Evolutionary conservation across 2,113 vertebrate genomes (phyloP).

Genomic region (Calyptommatus sinebrachiatus): DNA sequence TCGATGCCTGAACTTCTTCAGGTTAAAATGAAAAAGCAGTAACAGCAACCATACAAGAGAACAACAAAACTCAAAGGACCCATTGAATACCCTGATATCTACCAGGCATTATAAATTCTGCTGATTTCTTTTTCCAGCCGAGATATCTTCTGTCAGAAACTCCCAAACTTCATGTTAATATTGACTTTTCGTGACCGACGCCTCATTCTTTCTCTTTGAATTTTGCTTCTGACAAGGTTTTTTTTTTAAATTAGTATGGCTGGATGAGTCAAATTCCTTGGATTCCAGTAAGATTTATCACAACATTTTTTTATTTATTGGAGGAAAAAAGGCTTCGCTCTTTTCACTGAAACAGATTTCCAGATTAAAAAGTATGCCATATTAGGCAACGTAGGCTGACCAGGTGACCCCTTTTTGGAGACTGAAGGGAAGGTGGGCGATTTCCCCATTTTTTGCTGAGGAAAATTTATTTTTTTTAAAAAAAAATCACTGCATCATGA

Average conservation of each 20-base stretch:
- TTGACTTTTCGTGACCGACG: not conserved
- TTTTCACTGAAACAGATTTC: not conserved
- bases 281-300: not conserved
- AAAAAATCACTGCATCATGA: too few relatives aligned
- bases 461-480: too few relatives aligned
- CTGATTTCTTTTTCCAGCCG: not conserved
- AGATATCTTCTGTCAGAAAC: not conserved
- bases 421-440: too few relatives aligned
- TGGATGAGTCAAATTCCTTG: not conserved
- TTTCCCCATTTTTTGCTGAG: too few relatives aligned
- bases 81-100: not conserved
- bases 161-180: not conserved
- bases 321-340: not conserved
- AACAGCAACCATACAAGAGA: too few relatives aligned
- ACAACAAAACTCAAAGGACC: not conserved
- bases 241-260: not conserved
- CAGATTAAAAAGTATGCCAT: not conserved
- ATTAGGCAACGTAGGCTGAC: too few relatives aligned
- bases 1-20: not conserved
- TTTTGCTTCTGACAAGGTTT: rapidly evolving
- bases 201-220: rapidly evolving
- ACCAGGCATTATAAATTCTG: not conserved
- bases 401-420: too few relatives aligned
- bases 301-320: not conserved
- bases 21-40: too few relatives aligned